These are phyloP conservation scores for Megalopta genalis DNA, from an alignment of 1,140 invertebrate genomes.

Conservation along the genomic window DNA sequence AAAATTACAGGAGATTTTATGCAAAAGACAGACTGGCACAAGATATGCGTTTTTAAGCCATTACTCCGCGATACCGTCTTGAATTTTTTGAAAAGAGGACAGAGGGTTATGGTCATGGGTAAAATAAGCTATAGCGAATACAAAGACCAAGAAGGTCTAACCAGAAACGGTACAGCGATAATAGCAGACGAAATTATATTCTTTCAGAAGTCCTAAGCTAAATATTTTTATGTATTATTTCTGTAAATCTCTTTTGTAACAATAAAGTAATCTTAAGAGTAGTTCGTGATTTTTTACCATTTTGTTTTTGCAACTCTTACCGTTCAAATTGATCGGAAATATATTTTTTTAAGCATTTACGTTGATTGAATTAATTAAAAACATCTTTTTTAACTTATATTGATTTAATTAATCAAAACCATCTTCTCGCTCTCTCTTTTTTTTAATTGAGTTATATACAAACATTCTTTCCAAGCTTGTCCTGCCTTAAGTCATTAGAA, in stretches of 20 bases:
- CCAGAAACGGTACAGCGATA: conserved; percentile 87
- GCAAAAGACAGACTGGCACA: conserved; percentile 95
- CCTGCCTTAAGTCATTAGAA: too few species aligned
- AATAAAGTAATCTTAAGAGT: conserved; percentile 1
- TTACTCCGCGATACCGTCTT: conserved; percentile 88
- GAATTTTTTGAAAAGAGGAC: conserved; percentile 91
- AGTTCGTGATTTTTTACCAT: too few species aligned
- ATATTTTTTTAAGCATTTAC: too few species aligned
- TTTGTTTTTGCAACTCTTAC: too few species aligned
- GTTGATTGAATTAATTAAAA: too few species aligned
- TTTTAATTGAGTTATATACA: too few species aligned
- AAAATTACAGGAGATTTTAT: conserved; percentile 84
- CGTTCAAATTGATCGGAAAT: too few species aligned
- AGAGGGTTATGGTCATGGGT: conserved; percentile 91
- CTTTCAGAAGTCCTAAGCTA: conserved; percentile 78
- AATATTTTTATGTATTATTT: background rate
- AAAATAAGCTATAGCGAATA: conserved; percentile 92
- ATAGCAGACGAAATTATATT: conserved; percentile 94
- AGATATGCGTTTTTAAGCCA: conserved; percentile 93
- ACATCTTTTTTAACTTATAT: too few species aligned
- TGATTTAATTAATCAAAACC: too few species aligned
- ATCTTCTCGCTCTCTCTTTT: too few species aligned
- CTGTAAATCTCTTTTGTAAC: background rate
- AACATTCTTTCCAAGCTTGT: too few species aligned
- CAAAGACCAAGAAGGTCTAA: conserved; percentile 87